A percentile compares a stretch with the other conserved stretches of the same genome.
Evolutionary conservation across 2,797 vertebrate genomes (phyloP).

Genomic region (Hybognathus amarus): DNA sequence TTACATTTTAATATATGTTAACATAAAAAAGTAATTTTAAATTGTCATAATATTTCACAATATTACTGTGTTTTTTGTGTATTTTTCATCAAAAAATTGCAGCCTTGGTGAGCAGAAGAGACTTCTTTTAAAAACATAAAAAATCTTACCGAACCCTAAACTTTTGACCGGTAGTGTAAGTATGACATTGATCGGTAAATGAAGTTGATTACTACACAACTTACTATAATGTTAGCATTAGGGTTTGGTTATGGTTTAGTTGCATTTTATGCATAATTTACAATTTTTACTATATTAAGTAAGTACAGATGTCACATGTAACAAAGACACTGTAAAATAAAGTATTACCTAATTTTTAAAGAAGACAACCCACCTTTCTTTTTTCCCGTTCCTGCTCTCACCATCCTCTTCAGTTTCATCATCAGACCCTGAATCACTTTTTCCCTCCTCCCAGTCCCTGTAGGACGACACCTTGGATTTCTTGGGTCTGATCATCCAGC

Average conservation of each 20-base stretch:
- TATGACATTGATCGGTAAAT: not conserved
- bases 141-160: no score
- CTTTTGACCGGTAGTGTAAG: no score
- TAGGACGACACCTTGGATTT: conserved; percentile 85
- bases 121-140: no score
- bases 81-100: no score
- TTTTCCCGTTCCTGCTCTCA: conserved; percentile 73
- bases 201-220: not conserved
- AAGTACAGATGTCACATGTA: not conserved
- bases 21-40: no score
- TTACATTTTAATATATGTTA: no score
- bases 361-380: conserved; percentile 82
- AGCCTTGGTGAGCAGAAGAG: no score
- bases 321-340: not conserved
- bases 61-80: no score
- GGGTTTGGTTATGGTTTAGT: not conserved
- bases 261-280: not conserved
- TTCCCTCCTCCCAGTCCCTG: conserved; percentile 88
- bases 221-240: not conserved
- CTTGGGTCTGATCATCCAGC: conserved; percentile 79
- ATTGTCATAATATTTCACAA: no score
- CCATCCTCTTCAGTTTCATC: conserved; percentile 73
- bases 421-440: conserved; percentile 83
- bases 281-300: not conserved
- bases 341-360: not conserved